Percentiles rank a stretch among this genome's conserved stretches.
Conservation (phyloP, 2,888 invertebrate species). For the Spilarctia lutea region DNA sequence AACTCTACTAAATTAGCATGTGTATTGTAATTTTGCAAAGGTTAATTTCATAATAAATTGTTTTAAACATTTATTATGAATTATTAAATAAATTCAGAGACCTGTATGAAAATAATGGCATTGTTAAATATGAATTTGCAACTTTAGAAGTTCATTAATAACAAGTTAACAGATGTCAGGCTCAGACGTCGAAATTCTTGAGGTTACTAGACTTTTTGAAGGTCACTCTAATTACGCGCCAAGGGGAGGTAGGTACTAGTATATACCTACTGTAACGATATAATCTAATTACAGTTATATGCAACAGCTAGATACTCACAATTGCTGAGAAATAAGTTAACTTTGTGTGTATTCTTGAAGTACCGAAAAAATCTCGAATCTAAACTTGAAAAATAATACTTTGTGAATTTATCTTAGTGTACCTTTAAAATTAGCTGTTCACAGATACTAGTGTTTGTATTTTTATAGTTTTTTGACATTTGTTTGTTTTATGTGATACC, state of each 20-base stretch:
- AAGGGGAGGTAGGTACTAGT: background rate
- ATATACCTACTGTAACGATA: background rate
- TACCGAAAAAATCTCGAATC: too few relatives aligned
- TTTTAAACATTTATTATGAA: background rate
- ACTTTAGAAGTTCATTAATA: background rate
- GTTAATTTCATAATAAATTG: background rate
- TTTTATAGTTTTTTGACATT: too few relatives aligned
- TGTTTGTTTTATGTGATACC: too few relatives aligned
- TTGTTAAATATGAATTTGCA: background rate
- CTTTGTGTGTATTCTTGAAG: too few relatives aligned
- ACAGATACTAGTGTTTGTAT: too few relatives aligned
- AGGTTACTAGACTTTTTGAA: background rate
- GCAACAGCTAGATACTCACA: too few relatives aligned
- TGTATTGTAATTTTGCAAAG: background rate
- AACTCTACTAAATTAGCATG: background rate
- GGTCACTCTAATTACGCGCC: background rate
- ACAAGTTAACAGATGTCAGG: background rate
- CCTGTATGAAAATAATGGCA: conserved; percentile 12
- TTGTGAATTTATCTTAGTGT: too few relatives aligned
- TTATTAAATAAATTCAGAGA: background rate
- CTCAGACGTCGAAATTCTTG: background rate
- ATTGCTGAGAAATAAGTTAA: too few relatives aligned
- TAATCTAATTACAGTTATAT: background rate
- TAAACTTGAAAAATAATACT: too few relatives aligned
- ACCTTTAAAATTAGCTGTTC: too few relatives aligned